Evolutionary conservation across 2,113 vertebrate species (phyloP), one percentile per base, ranked within the genome.

Genomic region (Pterocles gutturalis): DNA sequence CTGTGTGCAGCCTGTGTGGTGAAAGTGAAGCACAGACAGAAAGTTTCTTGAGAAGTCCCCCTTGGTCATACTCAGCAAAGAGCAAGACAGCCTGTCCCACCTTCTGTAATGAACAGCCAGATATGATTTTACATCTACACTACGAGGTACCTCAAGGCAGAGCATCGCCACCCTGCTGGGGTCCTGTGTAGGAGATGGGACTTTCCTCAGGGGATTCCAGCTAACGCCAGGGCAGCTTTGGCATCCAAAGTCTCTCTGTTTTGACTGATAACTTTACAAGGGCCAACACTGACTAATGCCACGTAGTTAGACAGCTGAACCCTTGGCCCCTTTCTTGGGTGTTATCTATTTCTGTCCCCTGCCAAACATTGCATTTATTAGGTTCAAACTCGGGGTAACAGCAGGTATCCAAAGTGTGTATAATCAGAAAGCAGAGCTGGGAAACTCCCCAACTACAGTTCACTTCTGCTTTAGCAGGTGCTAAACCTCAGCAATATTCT

Each of bases 331-430:
- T 69, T 78, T 61, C 51, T 81, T 26, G 10, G 22, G 10, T 62
- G 19, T 54, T 65, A 73, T 8, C 78, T 79, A 0, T 77, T 81
- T 75, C 58, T 60, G 67, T 43, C 18, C 7, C 7, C 53, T 17
- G 57, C 53, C 67, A 62, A 81, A 67, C 25, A 45, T 9, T 3
- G 7, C n/a, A 9, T 70, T 94, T 51, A 89, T 9, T 70, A 43
- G 60, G 79, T 93, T 95, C 92, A 95, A 93, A 86, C 76, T 31
- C 78, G 92, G 82, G 79, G 51, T 70, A 90, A 78, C 83, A 93
- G 86, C 64, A 89, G 81, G 76, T 67, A 81, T 48, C 24, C 29
- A 19, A 73, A 83, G 28, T 16, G 26, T 9, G 6, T 45, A 46
- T 84, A 73, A 84, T 4, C 67, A 90, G 57, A 85, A 87, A 61